These are phyloP conservation scores for Tribolium madens DNA, from an alignment of 1,140 invertebrate genomes.

Conservation along the genomic window DNA sequence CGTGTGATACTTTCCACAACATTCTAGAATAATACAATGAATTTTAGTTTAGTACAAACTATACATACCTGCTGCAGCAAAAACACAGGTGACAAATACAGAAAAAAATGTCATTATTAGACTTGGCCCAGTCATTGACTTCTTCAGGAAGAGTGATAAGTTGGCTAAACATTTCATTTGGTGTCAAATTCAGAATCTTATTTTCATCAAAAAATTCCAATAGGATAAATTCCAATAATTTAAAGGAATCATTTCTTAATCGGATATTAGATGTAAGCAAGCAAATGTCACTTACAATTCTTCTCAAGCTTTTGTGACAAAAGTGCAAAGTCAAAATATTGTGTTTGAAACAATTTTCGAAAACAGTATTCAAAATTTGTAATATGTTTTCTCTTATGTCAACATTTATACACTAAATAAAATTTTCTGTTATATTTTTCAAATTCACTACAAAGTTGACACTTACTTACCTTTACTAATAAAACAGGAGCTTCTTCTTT, in stretches of 20 bases:
- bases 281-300: slow-evolving; percentile 7
- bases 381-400: background rate
- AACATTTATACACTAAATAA: background rate
- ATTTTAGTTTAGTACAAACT: no score
- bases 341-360: background rate
- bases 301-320: background rate
- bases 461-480: background rate
- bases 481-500: background rate
- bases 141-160: background rate
- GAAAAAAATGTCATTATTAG: background rate
- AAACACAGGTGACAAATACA: slow-evolving; percentile 10
- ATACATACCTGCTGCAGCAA: slow-evolving; percentile 1
- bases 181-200: background rate
- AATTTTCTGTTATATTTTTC: no score
- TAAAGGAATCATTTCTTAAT: background rate
- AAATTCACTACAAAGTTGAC: no score
- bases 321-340: background rate
- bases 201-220: slow-evolving; percentile 17
- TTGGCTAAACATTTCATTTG: background rate
- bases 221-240: slow-evolving; percentile 9
- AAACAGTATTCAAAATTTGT: background rate
- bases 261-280: background rate
- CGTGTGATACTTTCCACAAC: background rate
- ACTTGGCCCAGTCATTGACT: background rate
- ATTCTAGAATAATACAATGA: slow-evolving; percentile 7